Conservation (phyloP, 2,797 vertebrate genomes). For the Sebastes nivosus region DNA sequence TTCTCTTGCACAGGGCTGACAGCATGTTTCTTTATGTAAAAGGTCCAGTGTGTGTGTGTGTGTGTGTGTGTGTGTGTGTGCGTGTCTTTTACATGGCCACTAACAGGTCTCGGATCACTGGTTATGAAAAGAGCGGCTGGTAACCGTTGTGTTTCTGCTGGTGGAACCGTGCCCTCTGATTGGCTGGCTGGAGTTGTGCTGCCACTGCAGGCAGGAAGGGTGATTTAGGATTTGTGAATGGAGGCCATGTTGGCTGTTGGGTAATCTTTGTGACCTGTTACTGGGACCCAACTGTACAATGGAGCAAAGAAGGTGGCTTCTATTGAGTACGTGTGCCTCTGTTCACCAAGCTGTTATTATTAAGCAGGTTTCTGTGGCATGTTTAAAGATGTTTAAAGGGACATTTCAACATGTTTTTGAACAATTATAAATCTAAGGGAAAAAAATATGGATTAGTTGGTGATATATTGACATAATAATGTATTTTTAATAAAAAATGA, state of each 20-base stretch:
- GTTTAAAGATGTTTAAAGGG: not conserved
- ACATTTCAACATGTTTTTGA: not conserved
- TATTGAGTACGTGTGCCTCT: not conserved
- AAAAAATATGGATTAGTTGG: not conserved
- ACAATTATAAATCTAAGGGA: not conserved
- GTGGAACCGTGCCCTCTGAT: slow-evolving; percentile 56
- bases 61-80: slow-evolving; percentile 4
- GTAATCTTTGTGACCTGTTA: slow-evolving; percentile 35
- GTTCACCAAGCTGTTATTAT: not conserved
- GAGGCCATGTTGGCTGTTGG: slow-evolving; percentile 44
- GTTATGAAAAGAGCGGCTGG: slow-evolving; percentile 73
- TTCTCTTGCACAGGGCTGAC: slow-evolving; percentile 51
- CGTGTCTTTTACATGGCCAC: slow-evolving; percentile 55
- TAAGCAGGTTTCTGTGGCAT: not conserved
- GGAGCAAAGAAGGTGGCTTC: not conserved
- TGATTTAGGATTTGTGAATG: slow-evolving; percentile 62
- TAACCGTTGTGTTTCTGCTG: slow-evolving; percentile 66
- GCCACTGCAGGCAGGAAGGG: slow-evolving; percentile 27
- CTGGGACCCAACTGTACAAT: not conserved
- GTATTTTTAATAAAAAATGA: not conserved
- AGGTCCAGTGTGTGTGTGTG: slow-evolving; percentile 23
- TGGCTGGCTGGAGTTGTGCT: slow-evolving; percentile 39
- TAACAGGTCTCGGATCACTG: slow-evolving; percentile 82
- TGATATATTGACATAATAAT: not conserved
- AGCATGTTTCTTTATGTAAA: slow-evolving; percentile 60